These are phyloP conservation scores for Platynereis dumerilii DNA, from an alignment of 2,888 invertebrate genomes.

Conservation along the genomic window DNA sequence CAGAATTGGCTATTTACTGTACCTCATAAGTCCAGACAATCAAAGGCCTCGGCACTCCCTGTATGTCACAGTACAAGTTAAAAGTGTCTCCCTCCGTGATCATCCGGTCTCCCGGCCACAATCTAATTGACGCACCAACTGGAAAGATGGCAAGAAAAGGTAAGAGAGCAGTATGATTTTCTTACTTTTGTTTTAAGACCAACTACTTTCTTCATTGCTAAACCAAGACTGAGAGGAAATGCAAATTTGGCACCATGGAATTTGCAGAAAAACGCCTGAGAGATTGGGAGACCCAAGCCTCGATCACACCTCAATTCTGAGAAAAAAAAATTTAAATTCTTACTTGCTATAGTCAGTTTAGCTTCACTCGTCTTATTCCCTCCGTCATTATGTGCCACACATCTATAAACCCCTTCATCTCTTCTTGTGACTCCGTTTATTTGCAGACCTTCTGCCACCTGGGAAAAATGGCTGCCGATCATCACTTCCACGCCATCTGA, in stretches of 20 bases:
- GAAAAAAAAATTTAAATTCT: too few relatives aligned
- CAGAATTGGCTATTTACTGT: too few relatives aligned
- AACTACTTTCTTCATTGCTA: too few relatives aligned
- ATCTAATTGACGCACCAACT: constrained; percentile 11
- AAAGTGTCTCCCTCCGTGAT: constrained; percentile 18
- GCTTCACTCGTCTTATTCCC: constrained; percentile 44
- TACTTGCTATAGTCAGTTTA: constrained; percentile 31
- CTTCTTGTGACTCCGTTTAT: constrained; percentile 45
- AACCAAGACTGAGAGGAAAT: too few relatives aligned
- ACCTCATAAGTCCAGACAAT: constrained; percentile 50
- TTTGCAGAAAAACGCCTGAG: too few relatives aligned
- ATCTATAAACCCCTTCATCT: constrained; percentile 50
- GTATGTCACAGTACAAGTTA: constrained; percentile 41
- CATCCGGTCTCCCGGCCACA: constrained; percentile 12
- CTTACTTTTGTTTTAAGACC: too few relatives aligned
- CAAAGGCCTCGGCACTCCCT: constrained; percentile 45
- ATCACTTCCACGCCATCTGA: constrained; percentile 14
- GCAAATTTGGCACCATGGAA: too few relatives aligned
- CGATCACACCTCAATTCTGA: too few relatives aligned
- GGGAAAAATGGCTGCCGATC: not conserved
- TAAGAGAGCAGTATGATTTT: too few relatives aligned
- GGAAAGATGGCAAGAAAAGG: constrained; percentile 9
- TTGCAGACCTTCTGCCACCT: constrained; percentile 37
- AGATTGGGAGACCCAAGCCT: too few relatives aligned
- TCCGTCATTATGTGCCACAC: constrained; percentile 47